Conservation (phyloP, 2,797 vertebrate species). For the Rallus crepitans region DNA sequence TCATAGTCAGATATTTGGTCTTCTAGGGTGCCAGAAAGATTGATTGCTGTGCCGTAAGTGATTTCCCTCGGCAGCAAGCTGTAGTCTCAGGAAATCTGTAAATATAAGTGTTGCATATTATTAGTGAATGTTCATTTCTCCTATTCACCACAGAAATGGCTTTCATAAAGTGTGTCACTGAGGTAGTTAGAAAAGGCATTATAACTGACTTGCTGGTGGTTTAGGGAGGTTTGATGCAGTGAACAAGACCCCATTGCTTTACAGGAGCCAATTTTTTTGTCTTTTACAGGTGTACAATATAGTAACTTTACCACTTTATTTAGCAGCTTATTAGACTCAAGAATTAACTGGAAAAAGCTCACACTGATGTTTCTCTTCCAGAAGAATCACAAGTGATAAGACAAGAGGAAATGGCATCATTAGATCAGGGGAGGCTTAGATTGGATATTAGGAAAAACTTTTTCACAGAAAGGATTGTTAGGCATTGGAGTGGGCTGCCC, state of each 20-base stretch:
- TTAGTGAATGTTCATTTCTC: constrained; percentile 13
- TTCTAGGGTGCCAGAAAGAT: neutral
- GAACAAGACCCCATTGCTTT: neutral
- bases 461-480: too few species aligned
- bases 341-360: constrained; percentile 15
- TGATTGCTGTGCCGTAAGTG: neutral
- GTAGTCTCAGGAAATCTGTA: constrained; percentile 1
- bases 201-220: neutral
- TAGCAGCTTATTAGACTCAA: neutral
- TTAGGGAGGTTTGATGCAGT: neutral
- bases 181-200: neutral
- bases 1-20: neutral
- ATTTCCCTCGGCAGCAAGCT: constrained; percentile 43
- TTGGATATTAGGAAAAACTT: too few species aligned
- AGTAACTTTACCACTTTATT: neutral
- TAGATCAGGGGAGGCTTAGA: too few species aligned
- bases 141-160: neutral
- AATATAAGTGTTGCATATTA: constrained; percentile 15
- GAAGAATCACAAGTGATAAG: neutral
- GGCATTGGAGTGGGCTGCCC: too few species aligned
- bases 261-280: neutral
- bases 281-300: neutral
- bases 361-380: neutral
- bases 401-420: too few species aligned
- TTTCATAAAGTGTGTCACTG: neutral